Evolutionary conservation across 2,797 vertebrate species (phyloP), one percentile per base, ranked within the genome.

Genomic region (Iguana delicatissima): DNA sequence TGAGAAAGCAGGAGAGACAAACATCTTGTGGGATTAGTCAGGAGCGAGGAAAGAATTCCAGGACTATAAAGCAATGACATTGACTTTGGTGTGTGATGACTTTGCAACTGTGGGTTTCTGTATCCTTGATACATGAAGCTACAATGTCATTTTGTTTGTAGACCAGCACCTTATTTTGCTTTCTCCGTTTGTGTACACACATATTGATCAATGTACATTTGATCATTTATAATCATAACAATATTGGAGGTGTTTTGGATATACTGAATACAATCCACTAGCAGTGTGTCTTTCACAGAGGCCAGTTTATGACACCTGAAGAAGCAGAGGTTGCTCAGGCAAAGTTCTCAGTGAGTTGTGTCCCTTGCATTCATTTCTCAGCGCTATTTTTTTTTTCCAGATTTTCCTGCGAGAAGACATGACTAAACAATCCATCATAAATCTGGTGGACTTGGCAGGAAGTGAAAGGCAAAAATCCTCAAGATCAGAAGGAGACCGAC

Each of bases 371-470:
- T 79, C n/a, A 18, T 64, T 80, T 26, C 38, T 2, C 6, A 24
- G 8, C 67, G 69, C 6, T 22, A 1, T 46, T 74, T 91, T 62
- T 69, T 92, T 14, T 62, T 69, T 92, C 13, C 91, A 98, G 98
- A 98, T 98, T 86, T 98, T 98, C 87, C 97, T 97, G 7, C 98
- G 98, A 94, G 98, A 98, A 94, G 98, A 96, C 92, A 97, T 98
- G 96, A 98, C 98, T 7, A 98, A 98, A 87, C 98, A 98, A 93
- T 98, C 98, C 93, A 98, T 97, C 93, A 97, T 98, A 89, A 98
- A 98, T 93, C 90, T 99, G 94, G 98, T 98, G 95, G 98, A 98
- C 92, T 92, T 99, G 95, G 98, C 98, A 0, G 98, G 98, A 90
- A 99, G 98, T 6, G 98, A 98, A 95, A 97, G 98, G 12, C 98